Conservation (phyloP, 2,797 vertebrate species). For the Sebastes hopkinsi region DNA sequence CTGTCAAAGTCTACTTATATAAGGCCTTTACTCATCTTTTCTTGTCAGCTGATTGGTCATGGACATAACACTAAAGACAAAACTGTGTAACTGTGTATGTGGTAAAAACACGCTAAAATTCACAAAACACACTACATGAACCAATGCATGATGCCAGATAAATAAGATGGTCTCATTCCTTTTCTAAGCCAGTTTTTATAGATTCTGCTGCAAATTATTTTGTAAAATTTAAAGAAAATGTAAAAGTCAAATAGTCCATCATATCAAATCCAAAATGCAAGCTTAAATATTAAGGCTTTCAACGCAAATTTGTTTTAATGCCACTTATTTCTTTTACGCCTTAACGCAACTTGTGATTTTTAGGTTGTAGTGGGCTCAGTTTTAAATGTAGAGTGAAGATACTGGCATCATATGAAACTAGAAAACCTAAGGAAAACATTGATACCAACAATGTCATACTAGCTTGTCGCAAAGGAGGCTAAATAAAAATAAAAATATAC, state of each 20-base stretch:
- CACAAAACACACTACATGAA: constrained; percentile 10
- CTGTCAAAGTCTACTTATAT: constrained; percentile 68
- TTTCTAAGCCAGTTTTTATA: not conserved
- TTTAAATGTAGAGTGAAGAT: too few species aligned
- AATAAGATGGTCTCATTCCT: not conserved
- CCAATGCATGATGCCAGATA: not conserved
- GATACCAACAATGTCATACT: too few species aligned
- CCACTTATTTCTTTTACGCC: too few species aligned
- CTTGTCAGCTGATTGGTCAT: constrained; percentile 67
- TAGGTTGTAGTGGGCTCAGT: too few species aligned
- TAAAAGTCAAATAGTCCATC: too few species aligned
- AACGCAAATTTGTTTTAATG: not conserved
- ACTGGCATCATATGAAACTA: too few species aligned
- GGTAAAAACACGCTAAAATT: constrained; percentile 29
- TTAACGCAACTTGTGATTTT: too few species aligned
- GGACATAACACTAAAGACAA: constrained; percentile 48
- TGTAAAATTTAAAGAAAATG: not conserved
- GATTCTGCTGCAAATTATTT: not conserved
- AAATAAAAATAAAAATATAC: too few species aligned
- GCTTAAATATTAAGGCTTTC: not conserved
- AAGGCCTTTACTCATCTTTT: constrained; percentile 69
- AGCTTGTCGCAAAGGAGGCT: too few species aligned
- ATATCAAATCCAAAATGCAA: too few species aligned
- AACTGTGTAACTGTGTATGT: constrained; percentile 31
- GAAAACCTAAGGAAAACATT: too few species aligned